Conservation (phyloP, 2,888 invertebrate genomes). For the Zelleria hepariella region DNA sequence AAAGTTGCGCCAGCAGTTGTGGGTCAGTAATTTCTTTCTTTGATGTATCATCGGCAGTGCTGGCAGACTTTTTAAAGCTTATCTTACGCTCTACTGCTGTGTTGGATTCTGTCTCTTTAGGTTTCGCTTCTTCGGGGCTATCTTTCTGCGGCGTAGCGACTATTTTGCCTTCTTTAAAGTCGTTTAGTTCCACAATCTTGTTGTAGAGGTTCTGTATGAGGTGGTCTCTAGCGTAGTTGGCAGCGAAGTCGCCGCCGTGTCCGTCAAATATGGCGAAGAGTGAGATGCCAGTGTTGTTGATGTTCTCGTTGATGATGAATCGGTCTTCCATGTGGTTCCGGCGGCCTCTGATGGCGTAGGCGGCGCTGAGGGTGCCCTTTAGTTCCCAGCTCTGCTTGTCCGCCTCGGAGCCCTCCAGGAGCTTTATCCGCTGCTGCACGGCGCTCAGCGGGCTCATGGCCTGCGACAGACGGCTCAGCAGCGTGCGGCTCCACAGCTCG, state of each 20-base stretch:
- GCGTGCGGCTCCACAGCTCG: slow-evolving; percentile 84
- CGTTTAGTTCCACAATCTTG: slow-evolving; percentile 81
- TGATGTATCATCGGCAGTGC: slow-evolving; percentile 72
- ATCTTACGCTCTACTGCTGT: slow-evolving; percentile 69
- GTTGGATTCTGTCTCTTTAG: slow-evolving; percentile 48
- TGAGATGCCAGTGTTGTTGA: slow-evolving; percentile 87
- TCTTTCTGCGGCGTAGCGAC: slow-evolving; percentile 38
- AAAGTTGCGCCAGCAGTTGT: slow-evolving; percentile 75
- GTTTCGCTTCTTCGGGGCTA: slow-evolving; percentile 45
- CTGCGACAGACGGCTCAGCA: slow-evolving; percentile 79
- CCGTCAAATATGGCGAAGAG: slow-evolving; percentile 96
- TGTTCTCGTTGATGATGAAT: slow-evolving; percentile 89
- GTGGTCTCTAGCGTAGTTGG: slow-evolving; percentile 92
- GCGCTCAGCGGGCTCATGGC: slow-evolving; percentile 75
- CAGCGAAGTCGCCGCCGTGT: slow-evolving; percentile 96
- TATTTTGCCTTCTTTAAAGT: slow-evolving; percentile 74
- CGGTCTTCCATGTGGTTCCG: slow-evolving; percentile 95
- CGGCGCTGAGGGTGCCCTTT: slow-evolving; percentile 81
- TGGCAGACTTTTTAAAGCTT: slow-evolving; percentile 77
- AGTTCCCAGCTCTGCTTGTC: slow-evolving; percentile 82
- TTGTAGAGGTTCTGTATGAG: slow-evolving; percentile 84
- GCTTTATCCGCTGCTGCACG: slow-evolving; percentile 69
- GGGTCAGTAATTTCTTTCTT: slow-evolving; percentile 78
- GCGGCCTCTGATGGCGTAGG: slow-evolving; percentile 91
- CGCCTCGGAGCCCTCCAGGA: slow-evolving; percentile 67